Evolutionary conservation across 30 jellyfish, hydroid and myxozoan species (phyloP).

Genomic region (Nemopilema nomurai): DNA sequence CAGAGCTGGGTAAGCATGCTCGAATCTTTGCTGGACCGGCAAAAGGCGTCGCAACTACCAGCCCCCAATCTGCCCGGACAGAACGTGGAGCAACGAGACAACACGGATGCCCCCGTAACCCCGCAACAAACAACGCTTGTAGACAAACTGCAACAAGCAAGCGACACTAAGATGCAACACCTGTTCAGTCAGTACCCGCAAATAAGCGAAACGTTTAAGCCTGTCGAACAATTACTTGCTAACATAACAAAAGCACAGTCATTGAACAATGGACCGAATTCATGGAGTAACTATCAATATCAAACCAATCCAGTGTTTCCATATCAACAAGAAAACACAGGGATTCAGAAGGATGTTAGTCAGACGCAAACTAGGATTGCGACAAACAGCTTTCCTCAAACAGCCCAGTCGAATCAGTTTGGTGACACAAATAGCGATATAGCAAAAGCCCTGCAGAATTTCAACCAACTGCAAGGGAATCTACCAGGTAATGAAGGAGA

Average conservation of each 20-base stretch:
- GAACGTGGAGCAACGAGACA: slow-evolving; percentile 37
- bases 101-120: slow-evolving; percentile 30
- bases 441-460: not conserved
- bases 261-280: slow-evolving; percentile 33
- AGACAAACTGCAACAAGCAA: slow-evolving; percentile 30
- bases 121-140: slow-evolving; percentile 46
- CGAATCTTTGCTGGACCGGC: slow-evolving; percentile 42
- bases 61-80: slow-evolving; percentile 22
- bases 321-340: slow-evolving; percentile 24
- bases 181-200: slow-evolving; percentile 60
- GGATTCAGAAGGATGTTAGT: not conserved
- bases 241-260: slow-evolving; percentile 33
- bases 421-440: not conserved
- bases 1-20: slow-evolving; percentile 66
- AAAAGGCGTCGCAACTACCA: slow-evolving; percentile 51
- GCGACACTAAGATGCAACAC: slow-evolving; percentile 9
- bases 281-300: slow-evolving; percentile 51
- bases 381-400: not conserved
- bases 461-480: not conserved
- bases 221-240: slow-evolving; percentile 26
- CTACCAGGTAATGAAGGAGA: not conserved
- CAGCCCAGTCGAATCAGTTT: not conserved
- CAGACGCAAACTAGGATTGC: not conserved
- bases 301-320: slow-evolving; percentile 66
- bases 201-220: slow-evolving; percentile 56